Evolutionary conservation across 64 coral and sea anemone species (phyloP).

Genomic region (Montipora efflorescens): DNA sequence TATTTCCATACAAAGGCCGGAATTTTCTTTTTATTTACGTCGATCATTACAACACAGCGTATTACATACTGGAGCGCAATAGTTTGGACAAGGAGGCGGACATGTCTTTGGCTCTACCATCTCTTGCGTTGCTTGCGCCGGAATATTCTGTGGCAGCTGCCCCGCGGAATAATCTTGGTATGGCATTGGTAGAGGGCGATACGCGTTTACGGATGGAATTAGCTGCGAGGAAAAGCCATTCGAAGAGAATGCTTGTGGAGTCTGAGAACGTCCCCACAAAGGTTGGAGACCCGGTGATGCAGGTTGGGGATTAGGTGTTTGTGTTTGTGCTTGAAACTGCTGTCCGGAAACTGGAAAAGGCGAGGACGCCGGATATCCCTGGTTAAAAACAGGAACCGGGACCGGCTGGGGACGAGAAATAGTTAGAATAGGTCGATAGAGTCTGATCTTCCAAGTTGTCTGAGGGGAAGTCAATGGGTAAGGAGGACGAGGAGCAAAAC

Average conservation of each 20-base stretch:
- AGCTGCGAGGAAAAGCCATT: not conserved
- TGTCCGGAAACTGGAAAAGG: not conserved
- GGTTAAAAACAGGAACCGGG: not conserved
- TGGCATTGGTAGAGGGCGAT: not conserved
- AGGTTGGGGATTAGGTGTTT: not conserved
- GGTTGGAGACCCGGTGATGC: slow-evolving; percentile 22
- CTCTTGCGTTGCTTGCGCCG: not conserved
- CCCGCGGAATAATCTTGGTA: not conserved
- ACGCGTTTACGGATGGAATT: not conserved
- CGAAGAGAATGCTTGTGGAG: not conserved
- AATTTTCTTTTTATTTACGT: not conserved
- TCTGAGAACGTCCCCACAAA: not conserved
- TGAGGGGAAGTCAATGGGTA: not conserved
- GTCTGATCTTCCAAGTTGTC: slow-evolving; percentile 3
- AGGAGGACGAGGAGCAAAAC: not conserved
- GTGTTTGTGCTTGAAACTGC: not conserved
- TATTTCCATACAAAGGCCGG: too few relatives aligned
- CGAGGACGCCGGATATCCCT: slow-evolving; percentile 1
- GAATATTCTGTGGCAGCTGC: not conserved
- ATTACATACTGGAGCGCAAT: not conserved
- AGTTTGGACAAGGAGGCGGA: not conserved
- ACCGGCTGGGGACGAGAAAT: not conserved
- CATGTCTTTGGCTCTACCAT: not conserved
- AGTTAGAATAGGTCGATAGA: slow-evolving; percentile 17
- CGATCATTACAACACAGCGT: not conserved